These are phyloP conservation scores for Drepana arcuata DNA, from an alignment of 1,140 invertebrate species.

Conservation along the genomic window DNA sequence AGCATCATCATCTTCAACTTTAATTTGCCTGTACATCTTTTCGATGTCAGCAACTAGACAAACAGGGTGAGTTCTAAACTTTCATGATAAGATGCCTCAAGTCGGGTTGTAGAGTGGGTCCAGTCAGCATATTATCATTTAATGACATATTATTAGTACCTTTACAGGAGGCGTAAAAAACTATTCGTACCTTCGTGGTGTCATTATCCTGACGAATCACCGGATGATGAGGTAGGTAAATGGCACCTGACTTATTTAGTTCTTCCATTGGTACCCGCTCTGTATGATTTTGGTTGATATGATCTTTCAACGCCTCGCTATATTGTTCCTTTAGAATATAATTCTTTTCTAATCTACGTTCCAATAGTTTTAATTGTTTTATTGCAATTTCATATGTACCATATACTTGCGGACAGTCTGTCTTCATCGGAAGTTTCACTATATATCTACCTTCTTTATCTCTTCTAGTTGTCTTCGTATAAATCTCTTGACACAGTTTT, in stretches of 20 bases:
- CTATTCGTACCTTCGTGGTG: slow-evolving; percentile 8
- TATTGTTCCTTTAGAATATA: no score
- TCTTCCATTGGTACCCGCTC: no score
- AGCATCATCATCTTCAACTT: slow-evolving; percentile 15
- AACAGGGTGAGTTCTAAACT: slow-evolving; percentile 30
- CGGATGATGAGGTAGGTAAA: slow-evolving; percentile 9
- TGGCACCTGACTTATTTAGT: background rate
- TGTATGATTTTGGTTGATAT: no score
- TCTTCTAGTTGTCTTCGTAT: slow-evolving; percentile 4
- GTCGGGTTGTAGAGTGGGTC: slow-evolving; percentile 41
- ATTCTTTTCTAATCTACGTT: no score
- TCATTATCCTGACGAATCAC: slow-evolving; percentile 7
- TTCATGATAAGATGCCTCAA: slow-evolving; percentile 33
- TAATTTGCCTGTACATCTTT: no score
- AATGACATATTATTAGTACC: slow-evolving; percentile 18
- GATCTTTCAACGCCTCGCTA: no score
- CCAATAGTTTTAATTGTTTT: no score
- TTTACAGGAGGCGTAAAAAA: slow-evolving; percentile 10
- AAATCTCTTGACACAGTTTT: slow-evolving; percentile 10
- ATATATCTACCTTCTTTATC: background rate
- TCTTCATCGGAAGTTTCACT: background rate
- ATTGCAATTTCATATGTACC: no score
- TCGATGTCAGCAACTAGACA: slow-evolving; percentile 40
- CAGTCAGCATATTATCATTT: slow-evolving; percentile 33
- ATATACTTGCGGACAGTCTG: no score